Conservation (phyloP, 2,888 invertebrate species). For the Calliphora vomitoria region DNA sequence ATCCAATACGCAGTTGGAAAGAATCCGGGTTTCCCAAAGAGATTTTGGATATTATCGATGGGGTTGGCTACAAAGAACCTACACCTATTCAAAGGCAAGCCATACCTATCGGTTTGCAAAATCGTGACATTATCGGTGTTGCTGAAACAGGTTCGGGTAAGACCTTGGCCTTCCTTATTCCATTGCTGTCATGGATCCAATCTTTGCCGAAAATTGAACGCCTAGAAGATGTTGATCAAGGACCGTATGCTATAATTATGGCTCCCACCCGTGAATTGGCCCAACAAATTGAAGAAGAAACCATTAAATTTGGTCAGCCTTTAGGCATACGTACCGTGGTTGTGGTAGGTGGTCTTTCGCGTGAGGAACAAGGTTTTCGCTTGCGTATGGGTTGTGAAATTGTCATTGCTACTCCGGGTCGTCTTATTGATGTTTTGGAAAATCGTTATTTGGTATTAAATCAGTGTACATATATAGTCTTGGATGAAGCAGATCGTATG, state of each 20-base stretch:
- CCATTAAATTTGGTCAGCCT: constrained; percentile 97
- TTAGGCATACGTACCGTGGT: constrained; percentile 97
- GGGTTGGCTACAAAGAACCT: constrained; percentile 98
- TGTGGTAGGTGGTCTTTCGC: constrained; percentile 98
- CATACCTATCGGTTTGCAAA: constrained; percentile 98
- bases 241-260: constrained; percentile 99
- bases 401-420: constrained; percentile 99
- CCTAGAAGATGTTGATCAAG: constrained; percentile 95
- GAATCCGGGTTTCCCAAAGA: constrained; percentile 96
- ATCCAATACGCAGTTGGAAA: constrained; percentile 97
- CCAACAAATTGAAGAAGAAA: constrained; percentile 99
- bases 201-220: constrained; percentile 98
- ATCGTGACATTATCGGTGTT: constrained; percentile 98
- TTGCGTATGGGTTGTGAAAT: constrained; percentile 99
- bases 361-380: constrained; percentile 99
- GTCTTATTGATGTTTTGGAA: constrained; percentile 98
- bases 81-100: constrained; percentile 99
- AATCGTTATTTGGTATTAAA: constrained; percentile 98
- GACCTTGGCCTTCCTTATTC: constrained; percentile 98
- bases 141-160: constrained; percentile 99
- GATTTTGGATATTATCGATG: constrained; percentile 96
- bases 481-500: constrained; percentile 99
- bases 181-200: constrained; percentile 98
- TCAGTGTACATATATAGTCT: constrained; percentile 98
- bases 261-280: constrained; percentile 99